These are phyloP conservation scores for Helleia helle DNA, from an alignment of 2,888 invertebrate genomes.

Conservation along the genomic window DNA sequence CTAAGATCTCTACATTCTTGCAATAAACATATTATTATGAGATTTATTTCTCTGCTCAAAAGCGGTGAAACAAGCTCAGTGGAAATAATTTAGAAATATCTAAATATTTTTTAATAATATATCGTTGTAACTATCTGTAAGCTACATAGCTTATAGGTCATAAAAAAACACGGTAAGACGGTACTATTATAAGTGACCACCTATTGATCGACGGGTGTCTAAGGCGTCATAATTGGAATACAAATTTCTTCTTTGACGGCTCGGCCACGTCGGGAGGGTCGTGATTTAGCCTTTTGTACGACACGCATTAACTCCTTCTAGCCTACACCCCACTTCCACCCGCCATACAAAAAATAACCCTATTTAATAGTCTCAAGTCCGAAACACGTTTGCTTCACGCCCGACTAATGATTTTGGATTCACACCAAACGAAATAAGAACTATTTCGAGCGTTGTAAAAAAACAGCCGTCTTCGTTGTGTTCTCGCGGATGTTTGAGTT, in stretches of 20 bases:
- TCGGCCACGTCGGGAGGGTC: slow-evolving; percentile 48
- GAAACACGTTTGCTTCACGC: slow-evolving; percentile 20
- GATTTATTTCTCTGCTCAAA: too few relatives aligned
- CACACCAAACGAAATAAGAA: slow-evolving; percentile 49
- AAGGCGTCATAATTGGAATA: slow-evolving; percentile 68
- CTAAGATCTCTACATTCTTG: too few relatives aligned
- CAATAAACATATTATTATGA: too few relatives aligned
- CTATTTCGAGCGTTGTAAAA: slow-evolving; percentile 41
- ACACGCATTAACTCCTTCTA: slow-evolving; percentile 71
- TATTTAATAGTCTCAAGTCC: slow-evolving; percentile 24
- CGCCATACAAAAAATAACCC: slow-evolving; percentile 31
- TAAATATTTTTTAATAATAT: too few relatives aligned
- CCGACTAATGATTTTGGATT: slow-evolving; percentile 45
- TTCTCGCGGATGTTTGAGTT: slow-evolving; percentile 24
- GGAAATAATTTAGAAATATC: too few relatives aligned
- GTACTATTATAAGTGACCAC: too few relatives aligned
- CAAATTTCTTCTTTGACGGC: slow-evolving; percentile 69
- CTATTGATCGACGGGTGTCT: slow-evolving; percentile 35
- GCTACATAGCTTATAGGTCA: too few relatives aligned
- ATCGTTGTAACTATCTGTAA: too few relatives aligned
- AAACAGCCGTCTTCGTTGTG: slow-evolving; percentile 17
- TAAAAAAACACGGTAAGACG: too few relatives aligned
- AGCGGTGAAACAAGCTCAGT: too few relatives aligned
- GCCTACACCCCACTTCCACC: slow-evolving; percentile 42
- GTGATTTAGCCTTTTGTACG: slow-evolving; percentile 73